phyloP scores from a whole-genome alignment of 2,888 invertebrate genomes.

The Zelleria hepariella region DNA sequence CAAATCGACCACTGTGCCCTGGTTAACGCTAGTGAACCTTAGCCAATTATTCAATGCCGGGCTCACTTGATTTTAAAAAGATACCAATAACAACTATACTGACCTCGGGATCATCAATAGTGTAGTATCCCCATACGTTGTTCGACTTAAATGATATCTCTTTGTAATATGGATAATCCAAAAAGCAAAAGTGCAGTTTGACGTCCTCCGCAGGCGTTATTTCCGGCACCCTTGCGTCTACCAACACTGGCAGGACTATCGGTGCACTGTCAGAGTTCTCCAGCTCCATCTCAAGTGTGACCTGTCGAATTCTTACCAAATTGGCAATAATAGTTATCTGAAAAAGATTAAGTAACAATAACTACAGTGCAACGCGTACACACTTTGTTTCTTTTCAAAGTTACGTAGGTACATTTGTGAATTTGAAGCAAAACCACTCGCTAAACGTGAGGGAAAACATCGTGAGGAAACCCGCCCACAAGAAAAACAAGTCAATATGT shows the following conservation, averaged over 20 bases:
- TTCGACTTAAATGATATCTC: conserved; percentile 60
- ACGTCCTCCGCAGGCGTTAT: conserved; percentile 65
- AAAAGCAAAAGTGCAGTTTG: conserved; percentile 69
- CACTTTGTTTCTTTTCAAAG: too few species aligned
- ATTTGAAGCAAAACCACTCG: too few species aligned
- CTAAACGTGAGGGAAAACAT: too few species aligned
- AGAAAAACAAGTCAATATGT: too few species aligned
- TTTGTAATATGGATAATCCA: conserved; percentile 66
- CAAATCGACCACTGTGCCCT: too few species aligned
- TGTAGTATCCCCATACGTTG: conserved; percentile 63
- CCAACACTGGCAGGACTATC: conserved; percentile 63
- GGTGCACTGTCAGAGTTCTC: conserved; percentile 72
- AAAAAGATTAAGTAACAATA: too few species aligned
- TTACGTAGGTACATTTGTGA: too few species aligned
- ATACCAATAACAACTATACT: background rate
- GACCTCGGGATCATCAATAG: conserved; percentile 44
- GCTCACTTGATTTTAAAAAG: too few species aligned
- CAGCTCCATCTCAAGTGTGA: conserved; percentile 64
- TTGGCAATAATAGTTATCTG: conserved; percentile 72
- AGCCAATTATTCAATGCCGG: too few species aligned
- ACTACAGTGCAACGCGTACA: too few species aligned
- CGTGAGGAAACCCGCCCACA: too few species aligned
- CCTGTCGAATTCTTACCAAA: conserved; percentile 52
- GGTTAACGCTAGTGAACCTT: too few species aligned
- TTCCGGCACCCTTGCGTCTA: conserved; percentile 61